Evolutionary conservation across 2,888 invertebrate species (phyloP), one percentile per base, ranked within the genome.

Genomic region (Eupithecia inturbata): DNA sequence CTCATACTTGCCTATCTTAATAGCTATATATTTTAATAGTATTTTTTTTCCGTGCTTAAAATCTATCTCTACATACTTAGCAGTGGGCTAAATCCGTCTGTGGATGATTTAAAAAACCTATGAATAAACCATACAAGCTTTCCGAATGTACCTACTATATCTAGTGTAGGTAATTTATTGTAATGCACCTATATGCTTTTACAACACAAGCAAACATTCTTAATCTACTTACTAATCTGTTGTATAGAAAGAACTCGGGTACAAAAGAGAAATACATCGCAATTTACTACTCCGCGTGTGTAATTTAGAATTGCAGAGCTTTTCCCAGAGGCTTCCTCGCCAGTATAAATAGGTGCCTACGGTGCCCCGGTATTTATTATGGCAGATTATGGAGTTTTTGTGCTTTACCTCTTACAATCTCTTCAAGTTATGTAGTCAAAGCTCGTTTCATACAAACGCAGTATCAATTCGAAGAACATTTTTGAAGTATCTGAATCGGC

Each of bases 331-430:
- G 62, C 16, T 62, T 62, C 62, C 62, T 28, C 12, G 57, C 26
- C 53, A 53, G 53, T 57, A 26, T 57, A 57, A 57, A 57, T 57
- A 26, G 57, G 26, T 53, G 53, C 53, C 53, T 53, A 12, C n/a
- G 49, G 49, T 53, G 22, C 57, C 57, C 57, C 31, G 19, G 62
- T 80, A 81, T 77, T 78, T 57, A 75, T 81, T 78, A 79, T 82
- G 79, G 79, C 81, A 82, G 82, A 83, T 81, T 81, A 74, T 80
- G 75, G 70, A 19, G 28, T 62, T 62, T 62, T 62, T 62, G 62
- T 62, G 62, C 31, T 62, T 31, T 62, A 62, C 62, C 62, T 31
- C 31, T 62, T 19, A 62, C 57, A 53, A 53, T 19, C 28, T 31
- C 2, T 31, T 31, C 31, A 31, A 16, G 60, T 9, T 62, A 31